Evolutionary conservation across 2,797 vertebrate species (phyloP).

Genomic region (Nyctibius grandis): DNA sequence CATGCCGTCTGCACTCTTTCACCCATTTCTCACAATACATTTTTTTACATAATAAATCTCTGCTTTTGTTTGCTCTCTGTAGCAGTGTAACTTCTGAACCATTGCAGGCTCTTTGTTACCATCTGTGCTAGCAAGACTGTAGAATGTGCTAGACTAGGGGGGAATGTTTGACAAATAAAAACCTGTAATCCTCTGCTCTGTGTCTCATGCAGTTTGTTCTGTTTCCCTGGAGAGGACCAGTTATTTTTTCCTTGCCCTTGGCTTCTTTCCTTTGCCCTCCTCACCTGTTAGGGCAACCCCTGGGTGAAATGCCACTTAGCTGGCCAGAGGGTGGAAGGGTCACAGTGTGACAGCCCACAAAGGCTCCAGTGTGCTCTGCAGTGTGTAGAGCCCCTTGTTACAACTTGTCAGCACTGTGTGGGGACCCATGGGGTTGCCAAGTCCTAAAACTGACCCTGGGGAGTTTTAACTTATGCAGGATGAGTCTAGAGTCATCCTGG

Average conservation of each 20-base stretch:
- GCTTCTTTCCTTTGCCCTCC: background rate
- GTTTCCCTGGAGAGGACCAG: background rate
- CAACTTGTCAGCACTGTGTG: background rate
- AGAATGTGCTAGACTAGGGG: constrained; percentile 68
- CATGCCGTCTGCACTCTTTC: background rate
- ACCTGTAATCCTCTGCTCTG: constrained; percentile 57
- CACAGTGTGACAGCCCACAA: background rate
- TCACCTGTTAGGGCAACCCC: background rate
- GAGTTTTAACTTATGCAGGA: background rate
- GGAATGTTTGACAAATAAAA: constrained; percentile 69
- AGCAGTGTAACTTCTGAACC: constrained; percentile 43
- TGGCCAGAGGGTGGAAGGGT: background rate
- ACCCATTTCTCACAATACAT: background rate
- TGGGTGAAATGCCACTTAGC: background rate
- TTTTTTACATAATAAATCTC: constrained; percentile 7
- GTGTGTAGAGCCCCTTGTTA: background rate
- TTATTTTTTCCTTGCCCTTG: background rate
- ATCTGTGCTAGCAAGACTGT: constrained; percentile 59
- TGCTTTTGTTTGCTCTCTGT: constrained; percentile 50
- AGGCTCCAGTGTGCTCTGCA: background rate
- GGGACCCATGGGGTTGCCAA: background rate
- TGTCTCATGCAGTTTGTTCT: constrained; percentile 41
- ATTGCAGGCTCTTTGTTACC: constrained; percentile 51
- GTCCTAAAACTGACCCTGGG: background rate
- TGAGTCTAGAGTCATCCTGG: background rate